Evolutionary conservation across 2,797 vertebrate genomes (phyloP).

Genomic region (Synaphobranchus kaupii): DNA sequence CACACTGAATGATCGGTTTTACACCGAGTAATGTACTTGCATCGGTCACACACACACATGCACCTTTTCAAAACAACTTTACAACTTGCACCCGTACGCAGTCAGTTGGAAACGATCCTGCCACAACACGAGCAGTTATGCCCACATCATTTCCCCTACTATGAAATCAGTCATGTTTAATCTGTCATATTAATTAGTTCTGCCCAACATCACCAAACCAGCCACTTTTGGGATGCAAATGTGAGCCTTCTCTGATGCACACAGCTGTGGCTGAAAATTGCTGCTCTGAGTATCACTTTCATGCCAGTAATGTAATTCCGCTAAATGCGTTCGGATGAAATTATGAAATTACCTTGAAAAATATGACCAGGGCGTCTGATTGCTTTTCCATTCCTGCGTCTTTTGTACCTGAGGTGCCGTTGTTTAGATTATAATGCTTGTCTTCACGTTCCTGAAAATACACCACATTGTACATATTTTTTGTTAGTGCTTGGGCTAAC

Average conservation of each 20-base stretch:
- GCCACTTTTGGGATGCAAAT: conserved; percentile 68
- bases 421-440: background rate
- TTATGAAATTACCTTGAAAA: conserved; percentile 42
- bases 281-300: conserved; percentile 42
- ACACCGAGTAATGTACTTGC: conserved; percentile 54
- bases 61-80: conserved; percentile 26
- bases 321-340: conserved; percentile 29
- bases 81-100: conserved; percentile 45
- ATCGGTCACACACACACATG: conserved; percentile 46
- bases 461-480: background rate
- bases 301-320: conserved; percentile 37
- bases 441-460: background rate
- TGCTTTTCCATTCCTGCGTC: conserved; percentile 23
- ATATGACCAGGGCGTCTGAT: conserved; percentile 25
- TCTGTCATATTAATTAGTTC: conserved; percentile 77
- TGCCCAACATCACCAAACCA: conserved; percentile 71
- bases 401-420: conserved; percentile 7
- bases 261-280: conserved; percentile 73
- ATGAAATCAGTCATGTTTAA: conserved; percentile 71
- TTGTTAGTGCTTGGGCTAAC: background rate
- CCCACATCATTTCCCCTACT: conserved; percentile 47
- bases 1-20: conserved; percentile 50
- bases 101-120: conserved; percentile 47
- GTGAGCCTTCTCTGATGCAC: conserved; percentile 64
- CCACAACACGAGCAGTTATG: conserved; percentile 47